phyloP scores from a whole-genome alignment of 1,140 invertebrate genomes.

The Drosophila pandora region DNA sequence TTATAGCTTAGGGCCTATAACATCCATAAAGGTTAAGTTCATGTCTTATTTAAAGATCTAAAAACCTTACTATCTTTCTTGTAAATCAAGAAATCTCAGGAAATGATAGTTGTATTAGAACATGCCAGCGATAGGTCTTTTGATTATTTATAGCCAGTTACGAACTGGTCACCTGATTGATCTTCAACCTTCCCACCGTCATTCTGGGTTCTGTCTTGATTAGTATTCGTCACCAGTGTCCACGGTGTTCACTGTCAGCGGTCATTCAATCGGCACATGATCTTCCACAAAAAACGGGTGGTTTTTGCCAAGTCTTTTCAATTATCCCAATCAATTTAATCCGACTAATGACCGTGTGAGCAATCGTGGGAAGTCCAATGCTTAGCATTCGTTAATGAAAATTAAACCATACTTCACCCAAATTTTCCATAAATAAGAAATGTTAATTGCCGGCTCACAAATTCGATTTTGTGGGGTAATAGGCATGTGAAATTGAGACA shows the following conservation, averaged over 20 bases:
- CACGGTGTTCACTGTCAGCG: constrained; percentile 1
- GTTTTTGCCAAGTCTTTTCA: neutral
- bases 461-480: constrained; percentile 13
- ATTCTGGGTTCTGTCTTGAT: constrained; percentile 20
- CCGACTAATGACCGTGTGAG: constrained; percentile 10
- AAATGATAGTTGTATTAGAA: constrained; percentile 23
- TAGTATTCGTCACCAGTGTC: constrained; percentile 19
- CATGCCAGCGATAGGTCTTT: constrained; percentile 15
- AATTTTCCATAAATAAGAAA: constrained; percentile 18
- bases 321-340: constrained; percentile 28
- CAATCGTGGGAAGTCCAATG: constrained; percentile 9
- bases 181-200: constrained; percentile 24
- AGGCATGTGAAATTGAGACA: constrained; percentile 9
- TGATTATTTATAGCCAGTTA: constrained; percentile 27
- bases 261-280: constrained; percentile 25
- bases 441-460: constrained; percentile 17
- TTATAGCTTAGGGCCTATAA: neutral
- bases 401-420: constrained; percentile 28
- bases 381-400: constrained; percentile 32
- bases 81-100: neutral
- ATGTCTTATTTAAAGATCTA: too few species aligned
- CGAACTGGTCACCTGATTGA: constrained; percentile 38
- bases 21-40: too few species aligned
- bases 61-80: neutral
- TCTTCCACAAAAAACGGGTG: neutral